Conservation (phyloP, 1,140 invertebrate genomes). For the Bathynomus jamesi region DNA sequence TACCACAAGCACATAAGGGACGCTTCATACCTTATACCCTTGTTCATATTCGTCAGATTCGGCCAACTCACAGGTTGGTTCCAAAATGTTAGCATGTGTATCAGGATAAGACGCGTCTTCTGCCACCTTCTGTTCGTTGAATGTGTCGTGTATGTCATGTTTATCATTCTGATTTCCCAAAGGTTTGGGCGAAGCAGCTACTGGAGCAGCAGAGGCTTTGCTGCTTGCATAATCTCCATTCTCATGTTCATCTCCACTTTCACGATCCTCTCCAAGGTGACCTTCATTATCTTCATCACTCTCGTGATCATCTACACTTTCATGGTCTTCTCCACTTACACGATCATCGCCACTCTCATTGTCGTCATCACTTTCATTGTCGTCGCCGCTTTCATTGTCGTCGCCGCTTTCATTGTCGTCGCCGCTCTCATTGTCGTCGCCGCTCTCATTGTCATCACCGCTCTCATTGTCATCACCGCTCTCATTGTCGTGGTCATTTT, state of each 20-base stretch:
- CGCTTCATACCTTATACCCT: background rate
- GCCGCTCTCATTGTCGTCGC: background rate
- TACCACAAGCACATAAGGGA: too few relatives aligned
- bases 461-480: background rate
- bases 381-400: background rate
- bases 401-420: background rate
- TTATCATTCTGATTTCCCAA: too few relatives aligned
- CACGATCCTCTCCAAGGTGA: background rate
- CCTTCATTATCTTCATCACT: background rate
- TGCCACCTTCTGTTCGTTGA: background rate
- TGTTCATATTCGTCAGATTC: background rate
- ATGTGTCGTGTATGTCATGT: too few relatives aligned
- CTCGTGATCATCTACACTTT: background rate
- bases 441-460: background rate
- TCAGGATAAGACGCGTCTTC: background rate
- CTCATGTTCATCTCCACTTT: background rate
- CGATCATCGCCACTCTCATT: background rate
- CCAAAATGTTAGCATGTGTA: background rate
- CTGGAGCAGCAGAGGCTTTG: background rate
- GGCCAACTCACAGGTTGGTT: background rate
- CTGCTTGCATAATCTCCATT: background rate
- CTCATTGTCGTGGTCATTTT: background rate
- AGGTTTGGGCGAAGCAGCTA: background rate
- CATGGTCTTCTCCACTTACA: background rate
- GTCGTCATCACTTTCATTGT: background rate